Conservation (phyloP, 2,113 vertebrate species). For the Cavia porcellus region DNA sequence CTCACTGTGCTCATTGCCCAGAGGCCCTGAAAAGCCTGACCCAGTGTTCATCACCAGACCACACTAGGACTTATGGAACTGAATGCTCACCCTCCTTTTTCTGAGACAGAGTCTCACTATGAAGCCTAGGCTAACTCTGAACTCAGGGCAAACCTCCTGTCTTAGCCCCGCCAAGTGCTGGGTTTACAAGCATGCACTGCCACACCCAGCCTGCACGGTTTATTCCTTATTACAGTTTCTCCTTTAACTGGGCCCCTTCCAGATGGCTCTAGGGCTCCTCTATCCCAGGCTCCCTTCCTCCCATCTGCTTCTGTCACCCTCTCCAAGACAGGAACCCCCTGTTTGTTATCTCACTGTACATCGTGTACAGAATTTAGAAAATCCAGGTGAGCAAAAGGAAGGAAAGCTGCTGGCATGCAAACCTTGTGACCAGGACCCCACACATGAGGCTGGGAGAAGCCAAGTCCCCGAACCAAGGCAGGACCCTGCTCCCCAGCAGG, state of each 20-base stretch:
- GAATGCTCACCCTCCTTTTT: not conserved
- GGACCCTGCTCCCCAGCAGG: not conserved
- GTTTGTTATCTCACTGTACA: not conserved
- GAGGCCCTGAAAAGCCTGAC: not conserved
- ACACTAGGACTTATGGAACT: not conserved
- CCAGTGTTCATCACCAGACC: not conserved
- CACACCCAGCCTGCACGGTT: not conserved
- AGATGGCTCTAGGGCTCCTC: not conserved
- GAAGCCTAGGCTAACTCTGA: not conserved
- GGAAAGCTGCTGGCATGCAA: rapidly evolving
- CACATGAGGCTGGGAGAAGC: not conserved
- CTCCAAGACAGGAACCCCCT: not conserved
- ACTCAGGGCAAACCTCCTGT: not conserved
- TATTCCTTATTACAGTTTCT: not conserved
- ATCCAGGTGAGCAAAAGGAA: not conserved
- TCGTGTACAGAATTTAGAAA: not conserved
- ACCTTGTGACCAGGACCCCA: rapidly evolving
- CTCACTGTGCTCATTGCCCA: not conserved
- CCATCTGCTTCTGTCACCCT: not conserved
- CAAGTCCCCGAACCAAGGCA: not conserved
- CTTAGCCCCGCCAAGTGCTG: not conserved
- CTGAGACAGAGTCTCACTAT: not conserved
- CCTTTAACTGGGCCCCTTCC: not conserved
- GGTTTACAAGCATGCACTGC: not conserved
- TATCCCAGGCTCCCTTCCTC: no score